Conservation (phyloP, 1,140 invertebrate genomes). For the Heliothis subflexa region DNA sequence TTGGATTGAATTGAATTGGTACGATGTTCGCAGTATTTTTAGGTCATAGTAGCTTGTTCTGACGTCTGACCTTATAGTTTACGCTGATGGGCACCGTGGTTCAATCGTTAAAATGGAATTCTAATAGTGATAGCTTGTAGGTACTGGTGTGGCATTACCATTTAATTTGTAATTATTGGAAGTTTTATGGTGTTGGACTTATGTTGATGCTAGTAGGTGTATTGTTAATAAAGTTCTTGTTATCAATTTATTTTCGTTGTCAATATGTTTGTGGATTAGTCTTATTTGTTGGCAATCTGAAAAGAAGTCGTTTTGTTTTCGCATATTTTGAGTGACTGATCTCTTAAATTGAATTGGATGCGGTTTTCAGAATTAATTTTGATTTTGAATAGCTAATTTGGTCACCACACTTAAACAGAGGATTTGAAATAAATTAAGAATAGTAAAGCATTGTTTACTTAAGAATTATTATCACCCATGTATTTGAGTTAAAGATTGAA, state of each 20-base stretch:
- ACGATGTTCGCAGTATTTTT: constrained; percentile 62
- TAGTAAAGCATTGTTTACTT: too few species aligned
- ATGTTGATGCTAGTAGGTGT: neutral
- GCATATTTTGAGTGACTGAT: too few species aligned
- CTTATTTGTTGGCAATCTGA: too few species aligned
- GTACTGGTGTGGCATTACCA: constrained; percentile 28
- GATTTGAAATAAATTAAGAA: too few species aligned
- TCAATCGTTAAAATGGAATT: constrained; percentile 42
- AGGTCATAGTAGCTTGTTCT: constrained; percentile 60
- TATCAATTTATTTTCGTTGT: too few species aligned
- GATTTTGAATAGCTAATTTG: too few species aligned
- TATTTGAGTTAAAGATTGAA: neutral
- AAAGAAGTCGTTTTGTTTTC: too few species aligned
- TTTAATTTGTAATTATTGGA: constrained; percentile 36
- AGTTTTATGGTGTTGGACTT: neutral
- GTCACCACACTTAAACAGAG: too few species aligned
- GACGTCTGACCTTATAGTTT: constrained; percentile 51
- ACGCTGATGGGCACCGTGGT: constrained; percentile 28
- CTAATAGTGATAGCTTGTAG: constrained; percentile 28
- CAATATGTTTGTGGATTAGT: too few species aligned
- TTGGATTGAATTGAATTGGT: constrained; percentile 77
- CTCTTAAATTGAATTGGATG: too few species aligned
- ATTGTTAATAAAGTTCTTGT: neutral
- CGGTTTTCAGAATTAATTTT: too few species aligned
- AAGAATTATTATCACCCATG: too few species aligned